Evolutionary conservation across 2,797 vertebrate species (phyloP).

Genomic region (Paguma larvata): DNA sequence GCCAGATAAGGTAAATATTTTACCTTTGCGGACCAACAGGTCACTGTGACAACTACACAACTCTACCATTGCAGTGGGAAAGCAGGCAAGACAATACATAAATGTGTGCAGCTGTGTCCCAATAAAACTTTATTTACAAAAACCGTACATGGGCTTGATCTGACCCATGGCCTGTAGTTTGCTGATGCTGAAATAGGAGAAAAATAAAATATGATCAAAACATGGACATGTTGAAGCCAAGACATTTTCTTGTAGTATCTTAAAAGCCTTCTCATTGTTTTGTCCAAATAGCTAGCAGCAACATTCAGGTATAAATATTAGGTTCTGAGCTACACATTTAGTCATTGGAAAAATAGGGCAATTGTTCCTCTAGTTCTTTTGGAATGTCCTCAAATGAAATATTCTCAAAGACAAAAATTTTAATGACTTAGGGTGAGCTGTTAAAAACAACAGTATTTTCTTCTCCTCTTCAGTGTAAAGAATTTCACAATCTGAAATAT

Average conservation of each 20-base stretch:
- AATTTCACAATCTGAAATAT: background rate
- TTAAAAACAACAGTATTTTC: conserved; percentile 10
- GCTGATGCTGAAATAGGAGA: background rate
- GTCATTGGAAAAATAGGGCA: background rate
- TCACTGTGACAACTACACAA: background rate
- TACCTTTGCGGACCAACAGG: background rate
- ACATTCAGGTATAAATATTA: background rate
- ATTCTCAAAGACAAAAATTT: background rate
- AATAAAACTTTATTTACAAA: conserved; percentile 1
- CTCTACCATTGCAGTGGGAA: background rate
- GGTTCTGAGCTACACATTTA: background rate
- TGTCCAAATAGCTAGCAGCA: background rate
- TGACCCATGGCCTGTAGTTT: background rate
- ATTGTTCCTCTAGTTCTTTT: background rate
- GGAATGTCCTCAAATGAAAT: background rate
- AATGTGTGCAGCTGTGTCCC: background rate
- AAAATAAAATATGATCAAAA: background rate
- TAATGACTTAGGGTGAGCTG: background rate
- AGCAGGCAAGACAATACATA: background rate
- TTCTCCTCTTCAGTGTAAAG: background rate
- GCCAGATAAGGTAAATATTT: background rate
- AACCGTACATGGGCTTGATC: background rate
- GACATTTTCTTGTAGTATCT: background rate
- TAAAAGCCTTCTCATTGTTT: background rate
- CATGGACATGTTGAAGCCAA: background rate